Evolutionary conservation across 2,113 vertebrate species (phyloP).

Genomic region (Planiliza haematocheilus): DNA sequence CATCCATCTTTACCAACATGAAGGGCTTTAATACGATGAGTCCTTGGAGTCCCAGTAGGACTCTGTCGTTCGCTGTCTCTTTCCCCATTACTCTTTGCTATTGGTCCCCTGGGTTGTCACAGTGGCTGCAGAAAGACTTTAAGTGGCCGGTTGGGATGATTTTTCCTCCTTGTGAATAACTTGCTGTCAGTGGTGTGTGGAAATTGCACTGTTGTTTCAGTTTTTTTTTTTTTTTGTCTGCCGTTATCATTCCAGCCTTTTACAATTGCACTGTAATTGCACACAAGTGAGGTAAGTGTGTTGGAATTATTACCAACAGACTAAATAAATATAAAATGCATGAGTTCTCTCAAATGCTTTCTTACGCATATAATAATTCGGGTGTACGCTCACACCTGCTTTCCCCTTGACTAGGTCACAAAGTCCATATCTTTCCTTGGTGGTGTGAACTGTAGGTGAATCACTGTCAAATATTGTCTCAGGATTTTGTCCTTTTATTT

Average conservation of each 20-base stretch:
- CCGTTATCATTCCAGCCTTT: conserved; percentile 20
- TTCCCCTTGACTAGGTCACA: conserved; percentile 75
- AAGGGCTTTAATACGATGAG: conserved; percentile 60
- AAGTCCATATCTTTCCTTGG: conserved; percentile 70
- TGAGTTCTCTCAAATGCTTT: conserved; percentile 3
- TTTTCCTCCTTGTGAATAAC: conserved; percentile 51
- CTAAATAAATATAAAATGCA: conserved; percentile 15
- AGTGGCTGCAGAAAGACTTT: conserved; percentile 44
- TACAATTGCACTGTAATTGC: conserved; percentile 25
- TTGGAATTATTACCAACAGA: conserved; percentile 39
- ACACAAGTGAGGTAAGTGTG: conserved; percentile 38
- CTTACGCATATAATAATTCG: conserved; percentile 15
- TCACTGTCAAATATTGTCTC: conserved; percentile 81
- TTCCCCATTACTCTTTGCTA: conserved; percentile 58
- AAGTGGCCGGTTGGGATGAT: conserved; percentile 46
- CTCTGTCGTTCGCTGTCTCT: conserved; percentile 43
- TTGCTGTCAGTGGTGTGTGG: conserved; percentile 40
- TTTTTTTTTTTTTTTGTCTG: conserved; percentile 5
- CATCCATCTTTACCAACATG: conserved; percentile 53
- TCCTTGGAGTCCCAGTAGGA: conserved; percentile 49
- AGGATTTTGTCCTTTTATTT: conserved; percentile 70
- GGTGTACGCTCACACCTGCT: conserved; percentile 72
- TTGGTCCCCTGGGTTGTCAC: conserved; percentile 63
- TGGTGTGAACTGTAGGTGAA: conserved; percentile 72
- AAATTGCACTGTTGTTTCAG: conserved; percentile 18